Conservation (phyloP, 2,797 vertebrate species). For the Xenentodon cancila region DNA sequence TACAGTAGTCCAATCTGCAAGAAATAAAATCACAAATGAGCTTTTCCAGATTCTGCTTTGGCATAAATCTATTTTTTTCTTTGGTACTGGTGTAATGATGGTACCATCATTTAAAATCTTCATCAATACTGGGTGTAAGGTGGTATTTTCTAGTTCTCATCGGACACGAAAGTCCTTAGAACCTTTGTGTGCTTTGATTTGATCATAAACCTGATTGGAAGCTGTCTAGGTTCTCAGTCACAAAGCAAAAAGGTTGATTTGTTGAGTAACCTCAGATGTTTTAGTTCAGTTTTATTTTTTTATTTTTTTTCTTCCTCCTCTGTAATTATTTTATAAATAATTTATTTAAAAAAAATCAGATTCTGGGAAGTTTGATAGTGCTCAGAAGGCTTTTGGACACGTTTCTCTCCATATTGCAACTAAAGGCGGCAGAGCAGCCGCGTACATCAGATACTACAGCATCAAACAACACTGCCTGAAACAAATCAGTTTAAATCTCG, state of each 20-base stretch:
- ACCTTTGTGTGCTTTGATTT: neutral
- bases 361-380: conserved; percentile 1
- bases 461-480: conserved; percentile 6
- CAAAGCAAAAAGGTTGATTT: neutral
- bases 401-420: conserved; percentile 1
- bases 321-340: conserved; percentile 3
- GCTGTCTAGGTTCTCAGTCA: neutral
- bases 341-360: neutral
- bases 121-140: too few relatives aligned
- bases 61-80: too few relatives aligned
- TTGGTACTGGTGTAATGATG: too few relatives aligned
- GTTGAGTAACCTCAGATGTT: neutral
- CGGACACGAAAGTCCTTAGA: too few relatives aligned
- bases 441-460: conserved; percentile 7
- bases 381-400: neutral
- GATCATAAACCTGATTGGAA: neutral
- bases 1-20: too few relatives aligned
- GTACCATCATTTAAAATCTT: too few relatives aligned
- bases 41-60: too few relatives aligned
- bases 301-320: conserved; percentile 1
- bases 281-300: neutral
- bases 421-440: conserved; percentile 7
- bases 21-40: too few relatives aligned
- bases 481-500: conserved; percentile 36
- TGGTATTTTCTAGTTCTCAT: too few relatives aligned